Evolutionary conservation across 2,797 vertebrate species (phyloP).

Genomic region (Darevskia nairensis): DNA sequence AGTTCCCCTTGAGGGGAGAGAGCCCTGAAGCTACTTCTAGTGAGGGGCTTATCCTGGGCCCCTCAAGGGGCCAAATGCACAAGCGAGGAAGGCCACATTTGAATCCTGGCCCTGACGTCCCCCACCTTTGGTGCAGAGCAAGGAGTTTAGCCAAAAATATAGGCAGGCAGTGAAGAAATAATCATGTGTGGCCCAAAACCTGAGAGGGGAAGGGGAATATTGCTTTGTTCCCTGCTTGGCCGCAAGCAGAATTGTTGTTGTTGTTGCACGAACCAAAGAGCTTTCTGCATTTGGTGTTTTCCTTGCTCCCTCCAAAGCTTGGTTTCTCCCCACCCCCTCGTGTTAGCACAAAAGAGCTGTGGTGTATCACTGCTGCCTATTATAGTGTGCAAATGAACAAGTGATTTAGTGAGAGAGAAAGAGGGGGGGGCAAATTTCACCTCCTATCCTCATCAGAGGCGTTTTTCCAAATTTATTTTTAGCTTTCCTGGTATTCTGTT

Average conservation of each 20-base stretch:
- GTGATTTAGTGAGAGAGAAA: slow-evolving; percentile 42
- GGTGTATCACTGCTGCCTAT: slow-evolving; percentile 50
- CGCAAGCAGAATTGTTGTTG: background rate
- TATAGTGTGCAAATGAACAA: slow-evolving; percentile 58
- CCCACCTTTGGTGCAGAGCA: too few species aligned
- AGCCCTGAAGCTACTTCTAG: too few species aligned
- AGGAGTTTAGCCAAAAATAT: too few species aligned
- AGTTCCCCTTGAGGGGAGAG: too few species aligned
- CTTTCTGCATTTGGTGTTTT: background rate
- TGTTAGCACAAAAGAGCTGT: slow-evolving; percentile 39
- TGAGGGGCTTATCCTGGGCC: too few species aligned
- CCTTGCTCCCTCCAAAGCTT: background rate
- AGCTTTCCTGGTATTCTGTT: slow-evolving; percentile 63
- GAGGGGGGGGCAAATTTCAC: slow-evolving; percentile 56
- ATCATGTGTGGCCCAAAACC: background rate
- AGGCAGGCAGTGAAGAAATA: background rate
- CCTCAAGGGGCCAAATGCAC: too few species aligned
- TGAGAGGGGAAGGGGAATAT: background rate
- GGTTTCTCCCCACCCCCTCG: background rate
- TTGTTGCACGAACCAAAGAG: background rate
- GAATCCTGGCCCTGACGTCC: too few species aligned
- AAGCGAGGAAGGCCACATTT: too few species aligned
- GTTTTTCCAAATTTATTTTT: slow-evolving; percentile 56
- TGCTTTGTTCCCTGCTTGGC: too few species aligned
- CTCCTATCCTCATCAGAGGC: slow-evolving; percentile 46